Conservation (phyloP, 2,888 invertebrate genomes). For the Nipponacmea schrenckii region DNA sequence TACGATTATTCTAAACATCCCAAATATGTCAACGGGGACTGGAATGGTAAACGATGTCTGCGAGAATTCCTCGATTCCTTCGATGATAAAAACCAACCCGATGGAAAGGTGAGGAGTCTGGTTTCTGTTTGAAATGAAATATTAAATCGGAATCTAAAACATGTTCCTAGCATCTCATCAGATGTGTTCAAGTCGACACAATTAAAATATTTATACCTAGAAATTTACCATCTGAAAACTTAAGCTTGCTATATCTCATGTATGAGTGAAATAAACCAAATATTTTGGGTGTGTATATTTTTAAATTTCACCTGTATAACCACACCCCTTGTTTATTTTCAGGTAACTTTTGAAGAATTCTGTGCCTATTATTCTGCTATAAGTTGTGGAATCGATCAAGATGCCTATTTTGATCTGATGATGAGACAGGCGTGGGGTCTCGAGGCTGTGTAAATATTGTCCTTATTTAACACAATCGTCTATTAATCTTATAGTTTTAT, state of each 20-base stretch:
- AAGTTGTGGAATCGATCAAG: conserved; percentile 92
- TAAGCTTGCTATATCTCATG: no score
- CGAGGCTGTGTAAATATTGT: not conserved
- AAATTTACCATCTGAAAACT: no score
- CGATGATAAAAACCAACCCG: conserved; percentile 75
- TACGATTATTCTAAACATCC: conserved; percentile 86
- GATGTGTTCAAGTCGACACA: no score
- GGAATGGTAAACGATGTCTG: conserved; percentile 82
- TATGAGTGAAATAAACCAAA: no score
- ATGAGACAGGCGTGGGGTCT: conserved; percentile 88
- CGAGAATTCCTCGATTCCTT: conserved; percentile 84
- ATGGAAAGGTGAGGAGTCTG: conserved; percentile 77
- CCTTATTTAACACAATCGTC: not conserved
- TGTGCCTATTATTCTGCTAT: conserved; percentile 92
- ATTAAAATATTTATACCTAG: no score
- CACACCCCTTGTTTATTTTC: conserved; percentile 38
- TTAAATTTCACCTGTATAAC: not conserved
- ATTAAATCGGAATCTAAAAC: no score
- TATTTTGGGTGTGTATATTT: conserved; percentile 69
- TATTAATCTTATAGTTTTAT: no score
- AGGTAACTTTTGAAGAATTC: conserved; percentile 94
- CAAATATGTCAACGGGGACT: conserved; percentile 86
- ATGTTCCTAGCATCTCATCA: no score
- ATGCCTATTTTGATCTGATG: conserved; percentile 93
- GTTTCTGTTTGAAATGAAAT: no score